phyloP scores from a whole-genome alignment of 2,113 vertebrate species.

The Microtus montanus region DNA sequence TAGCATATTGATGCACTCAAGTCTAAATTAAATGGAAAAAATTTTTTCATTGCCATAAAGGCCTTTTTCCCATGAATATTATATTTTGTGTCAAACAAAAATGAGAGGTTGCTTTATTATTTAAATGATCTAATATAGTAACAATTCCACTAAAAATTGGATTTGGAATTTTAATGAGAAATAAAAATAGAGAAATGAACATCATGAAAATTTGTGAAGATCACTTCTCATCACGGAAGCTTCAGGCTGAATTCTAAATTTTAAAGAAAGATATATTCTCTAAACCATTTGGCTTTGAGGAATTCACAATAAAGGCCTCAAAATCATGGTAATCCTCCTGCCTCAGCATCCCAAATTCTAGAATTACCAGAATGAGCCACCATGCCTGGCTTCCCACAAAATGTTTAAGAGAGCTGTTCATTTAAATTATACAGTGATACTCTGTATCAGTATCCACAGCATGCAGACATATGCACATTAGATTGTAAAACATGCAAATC shows the following conservation, averaged over 20 bases:
- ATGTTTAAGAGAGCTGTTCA: slow-evolving; percentile 29
- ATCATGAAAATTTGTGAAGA: background rate
- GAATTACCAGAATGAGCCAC: background rate
- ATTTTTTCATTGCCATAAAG: background rate
- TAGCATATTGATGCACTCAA: slow-evolving; percentile 14
- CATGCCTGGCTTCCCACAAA: background rate
- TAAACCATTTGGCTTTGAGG: slow-evolving; percentile 33
- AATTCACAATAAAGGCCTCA: background rate
- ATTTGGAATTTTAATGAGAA: slow-evolving; percentile 43
- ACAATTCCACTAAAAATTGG: slow-evolving; percentile 6
- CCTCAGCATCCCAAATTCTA: background rate
- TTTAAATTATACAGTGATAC: slow-evolving; percentile 52
- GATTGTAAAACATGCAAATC: slow-evolving; percentile 40
- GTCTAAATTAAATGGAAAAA: slow-evolving; percentile 34
- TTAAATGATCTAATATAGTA: slow-evolving; percentile 20
- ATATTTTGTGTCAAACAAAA: slow-evolving; percentile 37
- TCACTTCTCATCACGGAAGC: background rate
- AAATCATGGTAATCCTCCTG: background rate
- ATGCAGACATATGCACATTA: slow-evolving; percentile 56
- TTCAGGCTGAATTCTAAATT: slow-evolving; percentile 44
- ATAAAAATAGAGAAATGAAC: slow-evolving; percentile 31
- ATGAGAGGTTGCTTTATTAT: background rate
- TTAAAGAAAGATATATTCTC: slow-evolving; percentile 42
- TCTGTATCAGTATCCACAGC: slow-evolving; percentile 66
- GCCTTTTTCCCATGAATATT: slow-evolving; percentile 19